These are phyloP conservation scores for Gavialis gangeticus DNA, from an alignment of 2,113 vertebrate genomes.

Conservation along the genomic window DNA sequence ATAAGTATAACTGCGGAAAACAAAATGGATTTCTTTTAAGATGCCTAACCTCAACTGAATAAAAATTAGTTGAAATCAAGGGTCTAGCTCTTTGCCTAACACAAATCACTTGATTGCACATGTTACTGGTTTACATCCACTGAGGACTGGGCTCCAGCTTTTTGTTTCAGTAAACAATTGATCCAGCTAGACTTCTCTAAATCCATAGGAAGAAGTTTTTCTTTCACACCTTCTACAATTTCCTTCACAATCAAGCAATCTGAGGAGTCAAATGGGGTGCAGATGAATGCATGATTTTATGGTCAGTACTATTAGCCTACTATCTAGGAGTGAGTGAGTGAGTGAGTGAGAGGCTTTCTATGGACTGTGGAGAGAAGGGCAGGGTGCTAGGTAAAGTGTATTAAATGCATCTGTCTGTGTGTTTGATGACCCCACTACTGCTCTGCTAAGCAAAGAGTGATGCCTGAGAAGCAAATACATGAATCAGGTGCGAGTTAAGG, in stretches of 20 bases:
- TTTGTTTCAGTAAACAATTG: background rate
- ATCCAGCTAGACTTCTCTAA: background rate
- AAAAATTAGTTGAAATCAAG: background rate
- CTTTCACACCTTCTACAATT: background rate
- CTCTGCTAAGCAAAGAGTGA: background rate
- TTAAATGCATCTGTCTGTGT: accelerated
- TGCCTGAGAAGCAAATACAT: conserved; percentile 21
- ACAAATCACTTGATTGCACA: background rate
- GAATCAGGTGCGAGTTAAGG: background rate
- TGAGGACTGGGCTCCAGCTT: background rate
- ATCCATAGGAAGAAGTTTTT: background rate
- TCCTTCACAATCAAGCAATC: background rate
- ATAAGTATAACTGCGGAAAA: background rate
- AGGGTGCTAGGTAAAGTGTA: background rate
- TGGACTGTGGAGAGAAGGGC: background rate
- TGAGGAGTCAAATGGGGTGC: background rate
- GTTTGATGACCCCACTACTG: background rate
- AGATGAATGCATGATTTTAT: background rate
- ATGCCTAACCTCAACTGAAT: background rate
- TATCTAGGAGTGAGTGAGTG: background rate
- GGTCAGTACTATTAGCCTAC: background rate
- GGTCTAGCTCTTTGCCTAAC: background rate
- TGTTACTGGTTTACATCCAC: background rate
- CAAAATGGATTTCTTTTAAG: background rate
- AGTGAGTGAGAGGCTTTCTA: background rate